Conservation (phyloP, 2,888 invertebrate genomes). For the Salticus scenicus region DNA sequence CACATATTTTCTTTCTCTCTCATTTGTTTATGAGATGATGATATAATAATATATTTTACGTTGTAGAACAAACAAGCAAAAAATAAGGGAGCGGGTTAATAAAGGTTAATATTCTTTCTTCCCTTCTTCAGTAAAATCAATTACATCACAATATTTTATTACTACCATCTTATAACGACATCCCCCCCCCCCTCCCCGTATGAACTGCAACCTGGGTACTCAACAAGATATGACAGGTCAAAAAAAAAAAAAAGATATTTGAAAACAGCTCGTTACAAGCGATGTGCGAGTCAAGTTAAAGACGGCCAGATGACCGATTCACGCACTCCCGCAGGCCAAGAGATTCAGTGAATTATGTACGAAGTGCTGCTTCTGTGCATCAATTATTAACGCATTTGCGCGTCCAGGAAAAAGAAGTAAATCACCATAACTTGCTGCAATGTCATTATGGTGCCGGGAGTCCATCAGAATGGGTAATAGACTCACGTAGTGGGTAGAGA, state of each 20-base stretch:
- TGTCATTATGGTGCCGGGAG: slow-evolving; percentile 52
- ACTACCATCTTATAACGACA: too few relatives aligned
- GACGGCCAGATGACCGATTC: slow-evolving; percentile 6
- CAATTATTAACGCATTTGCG: slow-evolving; percentile 64
- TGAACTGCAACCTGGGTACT: too few relatives aligned
- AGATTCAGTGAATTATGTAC: background rate
- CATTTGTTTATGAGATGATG: too few relatives aligned
- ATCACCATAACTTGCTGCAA: slow-evolving; percentile 65
- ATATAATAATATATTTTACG: too few relatives aligned
- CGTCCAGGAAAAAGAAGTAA: slow-evolving; percentile 29
- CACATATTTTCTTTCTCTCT: too few relatives aligned
- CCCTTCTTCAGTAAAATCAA: too few relatives aligned
- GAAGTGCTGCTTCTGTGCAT: slow-evolving; percentile 15
- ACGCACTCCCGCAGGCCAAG: slow-evolving; percentile 1
- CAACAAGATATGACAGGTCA: background rate
- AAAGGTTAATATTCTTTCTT: too few relatives aligned
- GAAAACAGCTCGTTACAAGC: background rate
- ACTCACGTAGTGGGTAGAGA: slow-evolving; percentile 44
- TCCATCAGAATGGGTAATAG: slow-evolving; percentile 68
- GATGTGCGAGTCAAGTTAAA: background rate
- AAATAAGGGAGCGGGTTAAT: too few relatives aligned
- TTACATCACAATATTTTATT: too few relatives aligned
- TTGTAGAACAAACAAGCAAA: too few relatives aligned
- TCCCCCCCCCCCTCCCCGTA: too few relatives aligned
- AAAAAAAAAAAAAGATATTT: background rate